Base-by-base conservation (phyloP, 2,113 vertebrate species). In the Percina caprodes region DNA sequence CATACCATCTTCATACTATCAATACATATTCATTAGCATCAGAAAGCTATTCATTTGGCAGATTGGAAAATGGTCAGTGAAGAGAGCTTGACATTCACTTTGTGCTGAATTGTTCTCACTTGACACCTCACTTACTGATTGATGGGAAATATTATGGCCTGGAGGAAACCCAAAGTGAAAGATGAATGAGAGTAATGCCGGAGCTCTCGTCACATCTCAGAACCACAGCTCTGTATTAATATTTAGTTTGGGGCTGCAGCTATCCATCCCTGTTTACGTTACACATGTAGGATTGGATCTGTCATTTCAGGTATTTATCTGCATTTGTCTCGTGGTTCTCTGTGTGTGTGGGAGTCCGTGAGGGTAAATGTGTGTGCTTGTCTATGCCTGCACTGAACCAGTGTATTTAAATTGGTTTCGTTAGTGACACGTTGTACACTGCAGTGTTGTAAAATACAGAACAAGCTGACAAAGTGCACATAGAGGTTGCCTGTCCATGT, bases 1-100 rank as follows among this genome's bases (percentile, higher is more conserved):
- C 92, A 92, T n/a, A n/a, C n/a, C n/a, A n/a, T 88, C 95, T 85
- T 92, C 86, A 91, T 79, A 87, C 89, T 77, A 77, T 95, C 91
- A 84, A 94, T 95, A 94, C 67, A 55, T 95, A 94, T 96, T 96
- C 95, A 96, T 96, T 96, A 96, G 93, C 91, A 77, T 90, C 93
- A 94, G 94, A 95, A 93, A 96, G 94, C 88, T 94, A 95, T 94
- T 96, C 94, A 96, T 96, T 82, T 89, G 93, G 92, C 95, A 79
- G 77, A 91, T 86, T 79, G 69, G 70, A 82, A 86, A 86, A 88
- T 88, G 86, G 90, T 69, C 92, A 91, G 87, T 77, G 86, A 82
- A 90, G 86, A 88, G 93, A 91, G 90, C 94, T 83, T 85, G 89
- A 92, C 83, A 88, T 90, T 92, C 91, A 86, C 82, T 88, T 92